Conservation (phyloP, 2,797 vertebrate genomes). For the Halcyon chelicuti region DNA sequence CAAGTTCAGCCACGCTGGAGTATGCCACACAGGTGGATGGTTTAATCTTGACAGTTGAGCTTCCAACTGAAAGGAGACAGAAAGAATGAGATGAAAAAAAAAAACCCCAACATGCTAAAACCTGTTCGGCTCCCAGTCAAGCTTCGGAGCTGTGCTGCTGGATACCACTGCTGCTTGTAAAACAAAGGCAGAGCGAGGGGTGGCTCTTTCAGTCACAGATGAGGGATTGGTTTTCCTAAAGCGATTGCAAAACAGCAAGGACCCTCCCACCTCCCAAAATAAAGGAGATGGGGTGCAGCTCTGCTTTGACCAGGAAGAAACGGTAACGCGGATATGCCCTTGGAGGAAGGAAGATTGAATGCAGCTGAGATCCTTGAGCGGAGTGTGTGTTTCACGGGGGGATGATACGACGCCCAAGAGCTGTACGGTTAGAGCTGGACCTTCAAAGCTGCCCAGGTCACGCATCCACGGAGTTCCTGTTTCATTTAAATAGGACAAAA, state of each 20-base stretch:
- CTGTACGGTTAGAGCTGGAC: background rate
- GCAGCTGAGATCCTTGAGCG: background rate
- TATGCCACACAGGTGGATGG: conserved; percentile 76
- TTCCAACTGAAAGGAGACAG: conserved; percentile 65
- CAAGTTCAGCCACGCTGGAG: conserved; percentile 69
- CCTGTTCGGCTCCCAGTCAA: conserved; percentile 35
- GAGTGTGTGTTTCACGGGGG: background rate
- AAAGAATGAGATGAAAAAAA: conserved; percentile 66
- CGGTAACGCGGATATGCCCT: background rate
- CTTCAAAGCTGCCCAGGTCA: background rate
- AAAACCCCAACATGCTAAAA: conserved; percentile 31
- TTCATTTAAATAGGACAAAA: background rate
- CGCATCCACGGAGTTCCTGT: accelerated
- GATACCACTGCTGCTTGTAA: background rate
- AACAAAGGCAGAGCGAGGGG: background rate
- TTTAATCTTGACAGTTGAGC: conserved; percentile 70
- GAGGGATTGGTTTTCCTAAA: background rate
- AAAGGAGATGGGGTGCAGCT: background rate
- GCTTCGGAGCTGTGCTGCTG: conserved; percentile 30
- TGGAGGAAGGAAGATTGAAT: background rate
- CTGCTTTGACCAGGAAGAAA: background rate
- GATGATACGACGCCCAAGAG: background rate
- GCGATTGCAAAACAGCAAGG: background rate
- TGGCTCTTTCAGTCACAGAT: background rate
- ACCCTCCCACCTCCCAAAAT: background rate